Conservation (phyloP, 30 jellyfish, hydroid and myxozoan species). For the Hydra vulgaris region DNA sequence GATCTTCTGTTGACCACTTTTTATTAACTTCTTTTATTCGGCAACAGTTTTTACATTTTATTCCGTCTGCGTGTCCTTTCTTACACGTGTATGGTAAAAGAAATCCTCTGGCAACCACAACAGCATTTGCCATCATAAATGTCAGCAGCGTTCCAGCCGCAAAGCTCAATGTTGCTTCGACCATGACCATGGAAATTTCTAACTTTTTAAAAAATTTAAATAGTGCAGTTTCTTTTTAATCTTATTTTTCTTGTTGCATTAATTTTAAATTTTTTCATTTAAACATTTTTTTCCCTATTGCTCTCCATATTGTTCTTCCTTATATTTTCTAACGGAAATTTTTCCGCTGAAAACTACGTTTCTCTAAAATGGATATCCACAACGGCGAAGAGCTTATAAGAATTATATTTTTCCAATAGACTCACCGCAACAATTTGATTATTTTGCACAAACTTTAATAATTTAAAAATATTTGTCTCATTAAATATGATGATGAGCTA, state of each 20-base stretch:
- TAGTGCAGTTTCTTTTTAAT: not conserved
- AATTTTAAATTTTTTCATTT: not conserved
- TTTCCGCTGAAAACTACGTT: not conserved
- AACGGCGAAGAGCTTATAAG: not conserved
- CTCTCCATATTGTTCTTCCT: not conserved
- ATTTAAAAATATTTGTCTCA: not conserved
- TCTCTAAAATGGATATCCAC: not conserved
- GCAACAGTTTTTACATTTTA: not conserved
- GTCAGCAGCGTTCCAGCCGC: conserved; percentile 43
- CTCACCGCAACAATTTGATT: not conserved
- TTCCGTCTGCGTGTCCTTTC: not conserved
- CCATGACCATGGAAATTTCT: conserved; percentile 25
- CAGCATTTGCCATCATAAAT: conserved; percentile 39
- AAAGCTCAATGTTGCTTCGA: conserved; percentile 24
- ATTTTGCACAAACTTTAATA: not conserved
- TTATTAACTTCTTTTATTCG: not conserved
- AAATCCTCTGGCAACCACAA: conserved; percentile 42
- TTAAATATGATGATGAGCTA: not conserved
- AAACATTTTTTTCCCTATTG: not conserved
- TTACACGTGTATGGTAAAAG: conserved; percentile 25
- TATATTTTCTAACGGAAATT: not conserved
- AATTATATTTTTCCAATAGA: not conserved
- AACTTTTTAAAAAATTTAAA: not conserved
- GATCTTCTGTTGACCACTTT: conserved; percentile 21
- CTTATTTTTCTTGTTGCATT: not conserved